phyloP scores from a whole-genome alignment of 2,113 vertebrate species.

The Sturnira hondurensis region DNA sequence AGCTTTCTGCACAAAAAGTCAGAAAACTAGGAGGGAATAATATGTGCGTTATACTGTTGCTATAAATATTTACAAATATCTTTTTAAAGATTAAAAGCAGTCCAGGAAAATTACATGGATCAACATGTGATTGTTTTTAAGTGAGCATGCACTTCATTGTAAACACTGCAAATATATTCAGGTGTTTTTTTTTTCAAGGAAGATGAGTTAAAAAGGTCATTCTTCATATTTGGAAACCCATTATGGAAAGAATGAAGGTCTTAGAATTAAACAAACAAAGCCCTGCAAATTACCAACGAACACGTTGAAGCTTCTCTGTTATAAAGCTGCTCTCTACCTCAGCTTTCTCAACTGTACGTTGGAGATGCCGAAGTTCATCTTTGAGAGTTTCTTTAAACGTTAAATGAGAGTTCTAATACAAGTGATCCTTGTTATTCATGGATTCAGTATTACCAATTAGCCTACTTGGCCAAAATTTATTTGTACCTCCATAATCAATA shows the following conservation, averaged over 20 bases:
- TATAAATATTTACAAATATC: neutral
- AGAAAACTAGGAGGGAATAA: neutral
- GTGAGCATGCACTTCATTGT: neutral
- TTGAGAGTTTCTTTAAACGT: neutral
- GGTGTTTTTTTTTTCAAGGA: neutral
- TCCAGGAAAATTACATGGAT: neutral
- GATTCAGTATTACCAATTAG: neutral
- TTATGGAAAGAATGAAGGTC: neutral
- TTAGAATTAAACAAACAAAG: neutral
- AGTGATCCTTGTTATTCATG: neutral
- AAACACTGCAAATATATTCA: slow-evolving; percentile 16
- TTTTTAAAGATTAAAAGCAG: neutral
- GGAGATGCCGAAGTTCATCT: neutral
- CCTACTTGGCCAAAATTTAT: neutral
- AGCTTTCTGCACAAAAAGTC: neutral
- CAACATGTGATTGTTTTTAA: neutral
- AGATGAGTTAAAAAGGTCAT: neutral
- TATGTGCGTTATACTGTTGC: neutral
- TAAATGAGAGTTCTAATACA: neutral
- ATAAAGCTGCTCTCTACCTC: neutral
- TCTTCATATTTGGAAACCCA: neutral
- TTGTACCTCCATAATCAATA: neutral
- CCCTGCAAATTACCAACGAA: neutral
- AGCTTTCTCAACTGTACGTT: neutral
- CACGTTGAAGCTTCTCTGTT: neutral